Percentiles rank a stretch among this genome's conserved stretches.
phyloP scores from a whole-genome alignment of 2,113 vertebrate genomes.

The Myiagra hebetior region DNA sequence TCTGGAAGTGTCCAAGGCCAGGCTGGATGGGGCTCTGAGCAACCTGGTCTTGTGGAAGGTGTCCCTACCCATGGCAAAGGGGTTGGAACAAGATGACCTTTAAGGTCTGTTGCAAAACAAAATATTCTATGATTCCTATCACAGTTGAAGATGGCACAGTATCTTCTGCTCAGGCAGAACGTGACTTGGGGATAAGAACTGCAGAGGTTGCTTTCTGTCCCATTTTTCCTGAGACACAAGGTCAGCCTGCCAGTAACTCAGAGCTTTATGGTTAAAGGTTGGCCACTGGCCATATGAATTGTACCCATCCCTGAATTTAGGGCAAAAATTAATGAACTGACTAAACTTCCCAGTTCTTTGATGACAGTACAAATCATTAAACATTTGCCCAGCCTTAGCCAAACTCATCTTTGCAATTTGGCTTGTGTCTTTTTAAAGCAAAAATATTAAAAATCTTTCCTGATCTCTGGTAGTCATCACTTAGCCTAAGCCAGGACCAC shows the following conservation, averaged over 20 bases:
- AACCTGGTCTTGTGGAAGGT: neutral
- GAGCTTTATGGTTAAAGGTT: neutral
- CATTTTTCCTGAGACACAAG: neutral
- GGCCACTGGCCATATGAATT: neutral
- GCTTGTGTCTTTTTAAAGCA: neutral
- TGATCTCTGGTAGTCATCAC: neutral
- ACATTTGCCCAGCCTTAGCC: neutral
- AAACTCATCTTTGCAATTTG: neutral
- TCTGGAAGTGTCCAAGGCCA: neutral
- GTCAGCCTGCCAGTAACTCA: neutral
- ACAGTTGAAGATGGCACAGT: neutral
- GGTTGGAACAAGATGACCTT: accelerated
- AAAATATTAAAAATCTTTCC: neutral
- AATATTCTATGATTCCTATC: neutral
- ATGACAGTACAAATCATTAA: neutral
- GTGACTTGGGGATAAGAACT: accelerated
- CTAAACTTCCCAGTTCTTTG: neutral
- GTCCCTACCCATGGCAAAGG: neutral
- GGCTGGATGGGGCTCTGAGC: neutral
- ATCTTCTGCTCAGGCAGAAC: neutral
- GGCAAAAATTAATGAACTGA: neutral
- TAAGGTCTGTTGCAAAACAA: neutral
- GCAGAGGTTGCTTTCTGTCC: neutral
- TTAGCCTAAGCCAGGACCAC: neutral
- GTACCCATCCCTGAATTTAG: neutral